Base-by-base conservation (phyloP, 2,888 invertebrate species). In the Eilema griseolum region DNA sequence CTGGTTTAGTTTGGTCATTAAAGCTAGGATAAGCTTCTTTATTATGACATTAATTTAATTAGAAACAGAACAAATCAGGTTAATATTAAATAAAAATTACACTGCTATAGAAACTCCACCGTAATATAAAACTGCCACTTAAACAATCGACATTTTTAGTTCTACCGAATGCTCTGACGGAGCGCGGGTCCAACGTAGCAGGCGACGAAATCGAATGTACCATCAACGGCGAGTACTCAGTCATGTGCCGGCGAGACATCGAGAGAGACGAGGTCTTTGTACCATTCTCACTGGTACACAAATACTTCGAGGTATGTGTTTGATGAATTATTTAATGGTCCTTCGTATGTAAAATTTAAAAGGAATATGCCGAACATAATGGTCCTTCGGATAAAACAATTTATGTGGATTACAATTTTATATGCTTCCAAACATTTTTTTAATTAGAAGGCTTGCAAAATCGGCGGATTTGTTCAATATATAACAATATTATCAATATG, bases 271-370 rank as follows among this genome's bases (percentile, higher is more conserved):
- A 99, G 93, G 97, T 99, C 41, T 99, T 97, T 90, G 94, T 99
- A 83, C 99, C 99, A 28, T 99, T 99, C 93, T 97, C 98, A 62
- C 99, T 99, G 89, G 96, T 99, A 83, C 97, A 98, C 86, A 98
- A 98, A 90, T 99, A 99, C 93, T 99, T 99, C 94, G 99, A 99
- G 96, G 97, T 98, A 82, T 87, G 90, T 66, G 4, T 26, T 41
- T 12, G 33, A 37, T 28, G 28, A 5, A 28, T 28, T 59, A 24
- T 14, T 3, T 57, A 59, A 10, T 66, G 14, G 33, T 26, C 14
- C n/a, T 28, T 52, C 28, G 14, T 20, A 24, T 24, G 7, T 12
- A 20, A 24, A 46, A 23, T 31, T 64, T 12, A 52, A 1, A n/a
- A n/a, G 20, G 10, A 52, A n/a, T 8, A 2, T n/a, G n/a, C 52